These are phyloP conservation scores for Frieseomelitta varia DNA, from an alignment of 1,140 invertebrate genomes.

Conservation along the genomic window DNA sequence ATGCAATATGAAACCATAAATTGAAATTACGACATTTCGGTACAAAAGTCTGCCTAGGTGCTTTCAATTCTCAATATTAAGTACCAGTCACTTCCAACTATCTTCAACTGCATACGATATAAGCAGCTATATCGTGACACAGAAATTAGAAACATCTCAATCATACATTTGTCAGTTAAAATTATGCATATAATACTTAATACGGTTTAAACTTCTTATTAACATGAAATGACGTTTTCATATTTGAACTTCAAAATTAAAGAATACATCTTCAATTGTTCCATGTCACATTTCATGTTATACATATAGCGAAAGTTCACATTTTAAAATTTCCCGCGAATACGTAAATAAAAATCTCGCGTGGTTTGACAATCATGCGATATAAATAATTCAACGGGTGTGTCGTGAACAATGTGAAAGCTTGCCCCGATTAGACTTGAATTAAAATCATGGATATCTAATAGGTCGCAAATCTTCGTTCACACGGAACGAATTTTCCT, in stretches of 20 bases:
- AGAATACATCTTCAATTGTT: too few species aligned
- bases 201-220: neutral
- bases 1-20: too few species aligned
- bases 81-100: neutral
- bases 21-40: too few species aligned
- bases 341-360: too few species aligned
- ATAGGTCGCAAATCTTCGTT: neutral
- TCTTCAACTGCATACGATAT: neutral
- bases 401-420: neutral
- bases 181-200: neutral
- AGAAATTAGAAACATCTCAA: neutral
- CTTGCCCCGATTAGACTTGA: neutral
- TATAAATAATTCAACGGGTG: neutral
- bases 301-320: too few species aligned
- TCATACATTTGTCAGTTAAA: neutral
- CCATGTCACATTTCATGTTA: too few species aligned
- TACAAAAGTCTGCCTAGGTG: too few species aligned
- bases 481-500: neutral
- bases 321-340: too few species aligned
- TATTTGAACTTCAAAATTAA: neutral
- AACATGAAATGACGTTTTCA: neutral
- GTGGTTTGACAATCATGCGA: neutral
- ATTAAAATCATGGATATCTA: neutral
- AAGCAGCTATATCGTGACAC: neutral
- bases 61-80: neutral